These are phyloP conservation scores for Ectobius pallidus DNA, from an alignment of 2,888 invertebrate species.

Conservation along the genomic window DNA sequence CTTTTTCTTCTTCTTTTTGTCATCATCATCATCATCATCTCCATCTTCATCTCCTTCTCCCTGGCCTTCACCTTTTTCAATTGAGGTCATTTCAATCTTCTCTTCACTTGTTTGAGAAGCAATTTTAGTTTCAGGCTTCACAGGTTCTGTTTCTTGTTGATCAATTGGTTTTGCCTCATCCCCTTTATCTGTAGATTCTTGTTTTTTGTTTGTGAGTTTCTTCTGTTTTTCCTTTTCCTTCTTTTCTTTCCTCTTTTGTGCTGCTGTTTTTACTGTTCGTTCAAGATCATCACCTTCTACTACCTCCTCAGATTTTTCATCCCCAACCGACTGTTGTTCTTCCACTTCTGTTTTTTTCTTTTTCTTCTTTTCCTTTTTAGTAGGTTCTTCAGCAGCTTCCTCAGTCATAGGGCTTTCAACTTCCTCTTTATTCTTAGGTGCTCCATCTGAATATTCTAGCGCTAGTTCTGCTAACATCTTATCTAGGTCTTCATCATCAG, in stretches of 20 bases:
- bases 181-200: too few relatives aligned
- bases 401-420: slow-evolving; percentile 49
- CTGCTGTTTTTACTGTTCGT: slow-evolving; percentile 75
- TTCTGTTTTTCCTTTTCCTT: slow-evolving; percentile 82
- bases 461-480: slow-evolving; percentile 83
- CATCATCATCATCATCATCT: slow-evolving; percentile 41
- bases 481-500: slow-evolving; percentile 80
- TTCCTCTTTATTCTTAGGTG: too few relatives aligned
- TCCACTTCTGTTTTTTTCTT: slow-evolving; percentile 51
- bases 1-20: slow-evolving; percentile 47
- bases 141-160: background rate
- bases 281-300: slow-evolving; percentile 63
- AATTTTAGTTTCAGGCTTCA: background rate
- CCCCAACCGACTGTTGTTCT: slow-evolving; percentile 53
- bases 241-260: slow-evolving; percentile 89
- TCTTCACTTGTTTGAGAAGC: background rate
- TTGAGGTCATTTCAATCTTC: too few relatives aligned
- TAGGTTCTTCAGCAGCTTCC: slow-evolving; percentile 45
- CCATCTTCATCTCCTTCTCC: slow-evolving; percentile 15
- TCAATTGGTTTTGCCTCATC: too few relatives aligned
- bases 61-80: slow-evolving; percentile 40
- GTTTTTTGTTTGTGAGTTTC: slow-evolving; percentile 71
- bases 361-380: slow-evolving; percentile 43
- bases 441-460: slow-evolving; percentile 76
- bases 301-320: slow-evolving; percentile 54